These are phyloP conservation scores for Leucoraja ocellata DNA, from an alignment of 2,797 vertebrate genomes.

Conservation along the genomic window DNA sequence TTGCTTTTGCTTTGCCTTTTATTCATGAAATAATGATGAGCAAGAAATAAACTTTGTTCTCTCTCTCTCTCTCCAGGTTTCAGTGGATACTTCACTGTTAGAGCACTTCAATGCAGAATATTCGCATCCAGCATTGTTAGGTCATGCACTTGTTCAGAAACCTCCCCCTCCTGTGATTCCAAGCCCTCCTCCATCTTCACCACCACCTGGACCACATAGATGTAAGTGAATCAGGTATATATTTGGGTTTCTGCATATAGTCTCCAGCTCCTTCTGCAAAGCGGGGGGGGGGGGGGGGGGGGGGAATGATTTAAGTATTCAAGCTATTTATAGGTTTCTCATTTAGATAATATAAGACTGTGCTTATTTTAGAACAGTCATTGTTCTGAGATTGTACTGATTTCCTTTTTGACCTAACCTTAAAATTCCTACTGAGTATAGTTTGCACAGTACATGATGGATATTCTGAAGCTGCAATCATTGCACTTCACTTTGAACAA, in stretches of 20 bases:
- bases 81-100: slow-evolving; percentile 45
- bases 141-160: slow-evolving; percentile 31
- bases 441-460: not conserved
- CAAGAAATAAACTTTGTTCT: not conserved
- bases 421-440: not conserved
- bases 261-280: not conserved
- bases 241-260: slow-evolving; percentile 40
- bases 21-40: not conserved
- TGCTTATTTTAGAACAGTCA: slow-evolving; percentile 1
- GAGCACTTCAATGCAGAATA: slow-evolving; percentile 43
- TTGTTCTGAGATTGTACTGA: slow-evolving; percentile 5
- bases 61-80: slow-evolving; percentile 49
- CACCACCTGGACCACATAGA: slow-evolving; percentile 45
- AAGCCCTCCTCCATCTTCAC: not conserved
- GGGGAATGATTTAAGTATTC: not conserved
- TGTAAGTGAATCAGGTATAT: slow-evolving; percentile 54
- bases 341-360: not conserved
- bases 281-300: too few relatives aligned
- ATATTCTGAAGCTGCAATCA: not conserved
- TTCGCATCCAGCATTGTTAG: slow-evolving; percentile 43
- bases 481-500: slow-evolving; percentile 1
- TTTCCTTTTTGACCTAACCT: slow-evolving; percentile 15
- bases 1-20: not conserved
- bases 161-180: not conserved
- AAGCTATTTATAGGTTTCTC: not conserved